A percentile compares a stretch with the other conserved stretches of the same genome.
phyloP scores from a whole-genome alignment of 2,797 vertebrate genomes.

The Hoplostethus atlanticus region DNA sequence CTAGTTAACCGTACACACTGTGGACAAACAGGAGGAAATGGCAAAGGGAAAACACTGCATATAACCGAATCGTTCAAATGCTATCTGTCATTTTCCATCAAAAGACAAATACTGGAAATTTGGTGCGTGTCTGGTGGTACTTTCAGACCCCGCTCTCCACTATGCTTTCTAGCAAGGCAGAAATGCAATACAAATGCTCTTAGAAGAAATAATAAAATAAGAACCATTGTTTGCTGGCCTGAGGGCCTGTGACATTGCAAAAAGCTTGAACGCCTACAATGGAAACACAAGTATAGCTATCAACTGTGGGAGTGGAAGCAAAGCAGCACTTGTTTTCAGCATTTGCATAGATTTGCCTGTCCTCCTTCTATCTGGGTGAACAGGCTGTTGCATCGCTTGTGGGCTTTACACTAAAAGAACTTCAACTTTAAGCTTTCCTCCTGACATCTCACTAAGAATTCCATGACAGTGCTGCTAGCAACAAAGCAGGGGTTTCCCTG shows the following conservation, averaged over 20 bases:
- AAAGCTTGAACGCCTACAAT: slow-evolving; percentile 48
- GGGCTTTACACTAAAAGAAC: not conserved
- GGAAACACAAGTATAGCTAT: slow-evolving; percentile 63
- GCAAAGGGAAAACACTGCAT: too few relatives aligned
- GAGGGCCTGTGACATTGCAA: slow-evolving; percentile 28
- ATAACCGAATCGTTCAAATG: too few relatives aligned
- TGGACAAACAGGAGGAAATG: too few relatives aligned
- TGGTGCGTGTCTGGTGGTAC: too few relatives aligned
- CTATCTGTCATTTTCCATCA: too few relatives aligned
- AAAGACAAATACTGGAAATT: too few relatives aligned
- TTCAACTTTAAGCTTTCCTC: not conserved
- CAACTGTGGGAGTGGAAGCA: slow-evolving; percentile 56
- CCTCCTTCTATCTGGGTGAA: slow-evolving; percentile 38
- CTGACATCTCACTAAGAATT: not conserved
- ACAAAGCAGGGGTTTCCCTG: not conserved
- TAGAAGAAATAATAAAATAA: slow-evolving; percentile 12
- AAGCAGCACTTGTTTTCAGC: slow-evolving; percentile 36
- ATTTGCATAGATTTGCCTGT: slow-evolving; percentile 64
- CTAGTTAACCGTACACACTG: too few relatives aligned
- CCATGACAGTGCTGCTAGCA: not conserved
- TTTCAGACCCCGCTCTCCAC: not conserved
- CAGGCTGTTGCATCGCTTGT: not conserved
- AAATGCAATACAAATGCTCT: not conserved
- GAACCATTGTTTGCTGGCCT: slow-evolving; percentile 30
- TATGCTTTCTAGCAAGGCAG: not conserved